A percentile compares a stretch with the other conserved stretches of the same genome.
Evolutionary conservation across 2,888 invertebrate genomes (phyloP).

Genomic region (Gortyna flavago): DNA sequence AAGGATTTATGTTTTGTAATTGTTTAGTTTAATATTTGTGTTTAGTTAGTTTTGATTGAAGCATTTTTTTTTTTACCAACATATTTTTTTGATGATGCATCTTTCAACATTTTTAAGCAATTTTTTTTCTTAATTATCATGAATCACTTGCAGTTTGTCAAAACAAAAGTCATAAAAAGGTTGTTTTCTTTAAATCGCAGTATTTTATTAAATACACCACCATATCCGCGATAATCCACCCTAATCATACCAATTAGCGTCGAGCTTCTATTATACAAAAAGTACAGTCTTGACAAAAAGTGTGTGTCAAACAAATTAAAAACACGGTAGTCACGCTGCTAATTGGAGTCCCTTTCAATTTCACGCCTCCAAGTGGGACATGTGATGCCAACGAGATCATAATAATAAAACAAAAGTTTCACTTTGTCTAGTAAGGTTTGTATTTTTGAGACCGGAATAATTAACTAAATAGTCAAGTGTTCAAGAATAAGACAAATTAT

Average conservation of each 20-base stretch:
- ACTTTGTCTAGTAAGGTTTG: constrained; percentile 6
- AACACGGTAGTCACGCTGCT: constrained; percentile 35
- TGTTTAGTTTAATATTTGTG: background rate
- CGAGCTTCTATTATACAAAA: constrained; percentile 26
- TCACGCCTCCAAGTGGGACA: constrained; percentile 62
- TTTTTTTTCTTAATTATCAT: background rate
- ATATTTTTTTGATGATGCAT: background rate
- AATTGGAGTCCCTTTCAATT: constrained; percentile 70
- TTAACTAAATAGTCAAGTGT: background rate
- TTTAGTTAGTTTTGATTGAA: background rate
- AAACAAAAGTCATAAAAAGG: background rate
- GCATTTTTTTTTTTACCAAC: background rate
- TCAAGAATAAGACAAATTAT: background rate
- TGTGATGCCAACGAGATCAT: constrained; percentile 23
- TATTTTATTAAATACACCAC: background rate
- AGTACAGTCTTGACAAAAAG: constrained; percentile 48
- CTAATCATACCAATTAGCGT: constrained; percentile 38
- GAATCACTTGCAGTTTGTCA: background rate
- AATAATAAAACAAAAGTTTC: constrained; percentile 24
- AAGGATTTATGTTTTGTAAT: constrained; percentile 12
- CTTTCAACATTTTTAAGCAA: background rate
- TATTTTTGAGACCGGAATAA: background rate
- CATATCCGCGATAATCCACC: background rate
- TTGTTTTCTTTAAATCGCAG: background rate
- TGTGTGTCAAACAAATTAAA: constrained; percentile 49